Base-by-base conservation (phyloP, 2,113 vertebrate species). In the Phaetusa simplex region DNA sequence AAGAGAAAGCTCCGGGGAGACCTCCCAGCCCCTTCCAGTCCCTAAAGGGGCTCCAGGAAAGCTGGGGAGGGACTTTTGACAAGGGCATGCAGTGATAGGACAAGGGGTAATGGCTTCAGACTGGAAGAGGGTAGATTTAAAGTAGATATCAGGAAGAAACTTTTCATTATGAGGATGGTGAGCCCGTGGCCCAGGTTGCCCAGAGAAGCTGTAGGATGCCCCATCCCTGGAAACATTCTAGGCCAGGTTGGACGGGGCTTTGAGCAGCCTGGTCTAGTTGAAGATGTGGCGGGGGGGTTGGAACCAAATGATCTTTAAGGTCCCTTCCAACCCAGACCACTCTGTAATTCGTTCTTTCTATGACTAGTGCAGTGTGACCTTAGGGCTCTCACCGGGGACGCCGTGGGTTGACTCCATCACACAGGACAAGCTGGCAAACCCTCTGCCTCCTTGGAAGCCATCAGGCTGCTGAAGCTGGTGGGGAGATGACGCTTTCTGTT, bases 351-450 rank as follows among this genome's bases (percentile, higher is more conserved):
- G 9, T 30, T 40, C 61, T 64, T 64, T 40, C 17, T 42, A 6
- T 65, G 38, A 30, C 47, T 26, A 43, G 8, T 53, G 32, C 12
- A 2, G 3, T 8, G 6, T n/a, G 19, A 23, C 59, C 47, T 59
- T 61, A 0, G 6, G 40, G 43, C 3, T 36, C 3, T 78, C 30
- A 36, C 2, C 0, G 0, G 64, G 23, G 3, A 10, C 8, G 20
- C 9, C 0, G 0, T 23, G 21, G 15, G 23, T 49, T 49, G 47
- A 49, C 27, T 14, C 2, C 0, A 1, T 34, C 6, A 0, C 7
- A 4, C 36, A 26, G 49, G 55, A 14, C 2, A 0, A 15, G 13
- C n/a, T 86, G 29, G 43, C 24, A 32, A 27, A 38, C 26, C 14
- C 22, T 45, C 36, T 21, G 69, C 8, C 29, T 67, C 3, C 18